phyloP scores from a whole-genome alignment of 2,888 invertebrate species.

The Petrolisthes manimaculis region DNA sequence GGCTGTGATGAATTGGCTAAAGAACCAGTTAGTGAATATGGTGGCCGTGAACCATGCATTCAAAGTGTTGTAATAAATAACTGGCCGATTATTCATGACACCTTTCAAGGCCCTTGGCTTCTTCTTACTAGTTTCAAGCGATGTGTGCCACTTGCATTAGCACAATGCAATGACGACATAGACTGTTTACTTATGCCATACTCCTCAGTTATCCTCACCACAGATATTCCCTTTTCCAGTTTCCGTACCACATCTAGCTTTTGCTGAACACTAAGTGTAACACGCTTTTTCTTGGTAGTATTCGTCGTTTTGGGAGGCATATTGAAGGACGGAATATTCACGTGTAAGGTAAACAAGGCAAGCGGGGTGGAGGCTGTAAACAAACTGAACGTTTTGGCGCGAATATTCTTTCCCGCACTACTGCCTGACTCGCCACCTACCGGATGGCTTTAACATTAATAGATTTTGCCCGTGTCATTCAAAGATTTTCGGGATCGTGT shows the following conservation, averaged over 20 bases:
- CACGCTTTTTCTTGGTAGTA: background rate
- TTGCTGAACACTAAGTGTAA: background rate
- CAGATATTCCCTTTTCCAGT: background rate
- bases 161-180: background rate
- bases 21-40: background rate
- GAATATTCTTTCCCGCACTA: too few species aligned
- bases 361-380: too few species aligned
- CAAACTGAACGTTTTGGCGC: too few species aligned
- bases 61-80: conserved; percentile 1
- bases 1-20: background rate
- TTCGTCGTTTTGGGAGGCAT: background rate
- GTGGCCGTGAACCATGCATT: conserved; percentile 7
- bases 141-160: background rate
- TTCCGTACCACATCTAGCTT: conserved; percentile 17
- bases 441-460: too few species aligned
- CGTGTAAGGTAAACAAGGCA: too few species aligned
- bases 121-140: background rate
- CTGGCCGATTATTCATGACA: background rate
- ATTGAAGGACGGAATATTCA: too few species aligned
- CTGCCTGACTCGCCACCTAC: too few species aligned
- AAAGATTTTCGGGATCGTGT: too few species aligned
- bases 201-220: background rate
- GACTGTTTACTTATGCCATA: conserved; percentile 18
- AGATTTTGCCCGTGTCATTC: too few species aligned
- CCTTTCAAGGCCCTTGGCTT: background rate